Evolutionary conservation across 2,888 invertebrate species (phyloP), one percentile per base, ranked within the genome.

Genomic region (Liodrosophila aerea): DNA sequence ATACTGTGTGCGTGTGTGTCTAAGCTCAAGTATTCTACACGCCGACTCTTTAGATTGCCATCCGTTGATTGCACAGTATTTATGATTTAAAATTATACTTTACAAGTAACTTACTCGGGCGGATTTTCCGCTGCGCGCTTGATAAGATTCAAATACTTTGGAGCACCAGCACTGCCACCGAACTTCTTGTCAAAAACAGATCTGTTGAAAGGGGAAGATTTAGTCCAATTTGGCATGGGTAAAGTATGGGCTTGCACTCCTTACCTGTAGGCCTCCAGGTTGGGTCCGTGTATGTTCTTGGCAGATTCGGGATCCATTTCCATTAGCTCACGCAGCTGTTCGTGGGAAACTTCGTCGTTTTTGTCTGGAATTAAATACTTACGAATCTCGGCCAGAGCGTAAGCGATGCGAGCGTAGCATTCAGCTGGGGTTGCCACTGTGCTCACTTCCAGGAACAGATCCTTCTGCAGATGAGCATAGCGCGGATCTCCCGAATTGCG

Each of bases 401-500:
- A 87, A 1, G 87, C 87, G 8, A 83, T 71, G 45, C 97, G 92
- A 0, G 95, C 95, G 86, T 97, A 95, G 1, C 95, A 95, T 84
- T 96, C 95, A 0, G 95, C 95, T 0, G 95, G 96, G 0, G 96
- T 95, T 0, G 96, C 97, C 49, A 95, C 91, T 0, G 96, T 95
- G 13, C 95, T 94, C 22, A 98, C 94, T 90, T 97, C 95, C 0
- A 97, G 95, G 86, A 97, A 97, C 7, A 97, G 91, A 85, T 97
- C 97, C 73, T 97, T 97, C 22, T 93, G 92, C 22, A 98, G 91
- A 89, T 98, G 98, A 0, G 95, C 92, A 88, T 95, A 97, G 85
- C 97, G 97, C 0, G 96, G 95, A 89, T 97, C 97, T 46, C 94
- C 91, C 0, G 95, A 94, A 76, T 93, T 93, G 4, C 97, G 92